Base-by-base conservation (phyloP, 2,888 invertebrate genomes). In the Dioctria linearis region DNA sequence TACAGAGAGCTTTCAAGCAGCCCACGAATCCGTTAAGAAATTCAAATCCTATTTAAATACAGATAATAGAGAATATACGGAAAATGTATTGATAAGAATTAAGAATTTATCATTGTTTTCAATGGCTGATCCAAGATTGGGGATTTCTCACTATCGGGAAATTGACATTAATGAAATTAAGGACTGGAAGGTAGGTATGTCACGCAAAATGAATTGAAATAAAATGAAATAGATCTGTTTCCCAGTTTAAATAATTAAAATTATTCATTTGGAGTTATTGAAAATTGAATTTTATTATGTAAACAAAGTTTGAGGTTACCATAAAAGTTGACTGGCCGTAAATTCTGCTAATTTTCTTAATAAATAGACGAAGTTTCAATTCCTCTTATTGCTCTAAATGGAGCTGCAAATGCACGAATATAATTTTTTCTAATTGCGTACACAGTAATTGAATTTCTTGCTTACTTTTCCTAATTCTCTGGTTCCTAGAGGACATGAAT, bases 121-220 rank as follows among this genome's bases (percentile, higher is more conserved):
- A 65, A 81, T 81, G 81, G 81, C 79, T 39, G 78, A 79, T n/a
- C 61, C 67, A 39, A 61, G 43, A 46, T 54, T 40, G n/a, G 78
- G 78, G 42, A 54, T 51, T 25, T 67, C 69, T 63, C 54, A 69
- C 25, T 61, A 71, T 51, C 49, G 79, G 3, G 94, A 94, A 90
- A 95, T 95, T 88, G 92, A 94, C 89, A 93, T 93, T 89, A 91
- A 91, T 90, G 95, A 95, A 90, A 94, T 95, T 87, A 90, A 92
- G 87, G 92, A 92, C 86, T 90, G 94, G 89, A 91, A 93, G 92
- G 94, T n/a, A n/a, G n/a, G n/a, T 94, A 90, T 90, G 88, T 89
- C 86, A 51, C n/a, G 37, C 42, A n/a, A 6, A 65, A 65, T 65
- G 42, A 83, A 66, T 43, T 8, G 59, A 61, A 79, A 6, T 66